Evolutionary conservation across 2,113 vertebrate species (phyloP).

Genomic region (Carlito syrichta): DNA sequence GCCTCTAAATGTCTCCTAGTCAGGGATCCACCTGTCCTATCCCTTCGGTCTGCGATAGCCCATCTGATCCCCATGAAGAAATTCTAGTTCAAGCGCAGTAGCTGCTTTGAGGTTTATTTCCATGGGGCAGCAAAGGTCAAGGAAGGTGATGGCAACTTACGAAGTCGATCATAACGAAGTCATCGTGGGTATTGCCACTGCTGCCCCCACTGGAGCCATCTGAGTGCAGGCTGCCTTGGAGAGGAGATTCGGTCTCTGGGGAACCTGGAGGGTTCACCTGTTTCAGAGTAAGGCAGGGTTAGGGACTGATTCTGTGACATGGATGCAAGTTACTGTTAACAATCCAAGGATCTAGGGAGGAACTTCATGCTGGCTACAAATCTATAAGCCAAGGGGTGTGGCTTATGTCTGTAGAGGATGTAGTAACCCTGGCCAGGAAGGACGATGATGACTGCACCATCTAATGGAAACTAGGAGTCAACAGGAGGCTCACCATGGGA

Average conservation of each 20-base stretch:
- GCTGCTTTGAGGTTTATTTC: neutral
- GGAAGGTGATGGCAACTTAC: conserved; percentile 81
- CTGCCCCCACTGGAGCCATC: conserved; percentile 91
- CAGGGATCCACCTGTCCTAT: neutral
- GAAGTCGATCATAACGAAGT: conserved; percentile 98
- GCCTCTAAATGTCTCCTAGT: neutral
- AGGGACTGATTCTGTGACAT: neutral
- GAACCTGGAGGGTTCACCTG: conserved; percentile 95
- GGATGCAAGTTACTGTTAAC: neutral
- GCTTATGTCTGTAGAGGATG: neutral
- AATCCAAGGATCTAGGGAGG: neutral
- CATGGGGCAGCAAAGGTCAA: neutral
- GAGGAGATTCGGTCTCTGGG: conserved; percentile 89
- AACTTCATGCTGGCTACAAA: neutral
- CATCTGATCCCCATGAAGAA: neutral
- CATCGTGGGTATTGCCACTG: conserved; percentile 89
- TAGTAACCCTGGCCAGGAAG: neutral
- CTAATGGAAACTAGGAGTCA: neutral
- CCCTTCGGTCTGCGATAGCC: neutral
- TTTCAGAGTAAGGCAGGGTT: conserved; percentile 14
- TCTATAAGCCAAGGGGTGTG: neutral
- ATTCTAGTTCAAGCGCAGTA: neutral
- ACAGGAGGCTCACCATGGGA: conserved; percentile 88
- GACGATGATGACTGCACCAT: fast-evolving
- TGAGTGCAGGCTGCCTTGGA: conserved; percentile 94